Evolutionary conservation across 2,888 invertebrate species (phyloP), one percentile per base, ranked within the genome.

Genomic region (Geophilus truncorum): DNA sequence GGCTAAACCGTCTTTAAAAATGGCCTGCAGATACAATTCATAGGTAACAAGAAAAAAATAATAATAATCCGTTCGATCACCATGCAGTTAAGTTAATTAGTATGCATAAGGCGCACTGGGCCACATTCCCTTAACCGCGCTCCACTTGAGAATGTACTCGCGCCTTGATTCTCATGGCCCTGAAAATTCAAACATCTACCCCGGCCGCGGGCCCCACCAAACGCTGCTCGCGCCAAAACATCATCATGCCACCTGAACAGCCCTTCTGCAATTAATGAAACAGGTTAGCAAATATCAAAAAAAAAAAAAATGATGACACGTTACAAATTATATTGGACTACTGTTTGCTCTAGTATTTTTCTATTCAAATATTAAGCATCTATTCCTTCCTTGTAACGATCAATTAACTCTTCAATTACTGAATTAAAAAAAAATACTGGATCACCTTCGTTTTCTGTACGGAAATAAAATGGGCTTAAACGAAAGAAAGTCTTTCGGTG

Each of bases 71-170:
- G 70, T 70, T 70, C 70, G 70, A 70, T 70, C 70, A 28, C 70
- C 70, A 70, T 70, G 70, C 70, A 70, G 70, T 23, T 70, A 70
- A 70, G 70, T 70, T 70, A 70, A 70, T 70, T 70, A 70, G 70
- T 70, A 70, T 70, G 70, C 70, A 70, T 10, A 70, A 70, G 70
- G 25, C 70, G 70, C 70, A 70, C 15, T 70, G 70, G 70, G 70
- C 70, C 70, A 70, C 70, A 70, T 70, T 70, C 70, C 28, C 70
- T 70, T 28, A 70, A 70, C 70, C 70, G 70, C 70, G 70, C 70
- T 70, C 70, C 70, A 70, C 70, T 70, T 70, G 70, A 70, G 70
- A 70, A 70, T 70, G 70, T 70, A 70, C 70, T 70, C 70, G 70
- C 70, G 70, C 70, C 70, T 70, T 70, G 70, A 70, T 70, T 70